phyloP scores from a whole-genome alignment of 1,140 invertebrate species.

The Drosophila trapezifrons region DNA sequence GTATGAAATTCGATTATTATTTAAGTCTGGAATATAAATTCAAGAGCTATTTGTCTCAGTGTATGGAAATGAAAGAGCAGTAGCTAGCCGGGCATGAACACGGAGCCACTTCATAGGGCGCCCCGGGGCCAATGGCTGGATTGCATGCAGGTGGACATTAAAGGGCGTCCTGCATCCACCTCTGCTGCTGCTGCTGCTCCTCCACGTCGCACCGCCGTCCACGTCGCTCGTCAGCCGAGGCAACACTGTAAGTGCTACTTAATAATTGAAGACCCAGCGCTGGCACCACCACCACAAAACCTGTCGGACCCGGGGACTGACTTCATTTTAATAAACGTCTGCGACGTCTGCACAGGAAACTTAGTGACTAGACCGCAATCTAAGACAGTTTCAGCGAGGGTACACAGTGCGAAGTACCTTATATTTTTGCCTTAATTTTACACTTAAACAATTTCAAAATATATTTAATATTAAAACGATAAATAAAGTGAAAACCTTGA shows the following conservation, averaged over 20 bases:
- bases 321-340: constrained; percentile 55
- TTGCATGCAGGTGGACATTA: constrained; percentile 68
- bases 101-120: constrained; percentile 47
- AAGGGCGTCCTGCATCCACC: constrained; percentile 46
- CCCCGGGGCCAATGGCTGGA: constrained; percentile 58
- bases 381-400: constrained; percentile 22
- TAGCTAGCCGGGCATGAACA: constrained; percentile 30
- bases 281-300: constrained; percentile 37
- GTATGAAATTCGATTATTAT: too few species aligned
- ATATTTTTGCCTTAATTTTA: too few species aligned
- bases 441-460: not conserved
- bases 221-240: constrained; percentile 10
- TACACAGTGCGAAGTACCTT: not conserved
- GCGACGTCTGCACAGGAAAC: constrained; percentile 52
- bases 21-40: too few species aligned
- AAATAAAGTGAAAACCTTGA: too few species aligned
- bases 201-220: not conserved
- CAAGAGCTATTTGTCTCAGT: not conserved
- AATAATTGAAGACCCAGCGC: constrained; percentile 46
- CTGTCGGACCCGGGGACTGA: constrained; percentile 40
- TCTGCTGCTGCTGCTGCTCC: constrained; percentile 1
- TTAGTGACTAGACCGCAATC: constrained; percentile 53
- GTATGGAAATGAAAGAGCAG: constrained; percentile 37
- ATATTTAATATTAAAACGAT: not conserved
- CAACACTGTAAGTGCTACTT: constrained; percentile 50